phyloP scores from a whole-genome alignment of 1,140 invertebrate species.

The Drosophila triauraria region DNA sequence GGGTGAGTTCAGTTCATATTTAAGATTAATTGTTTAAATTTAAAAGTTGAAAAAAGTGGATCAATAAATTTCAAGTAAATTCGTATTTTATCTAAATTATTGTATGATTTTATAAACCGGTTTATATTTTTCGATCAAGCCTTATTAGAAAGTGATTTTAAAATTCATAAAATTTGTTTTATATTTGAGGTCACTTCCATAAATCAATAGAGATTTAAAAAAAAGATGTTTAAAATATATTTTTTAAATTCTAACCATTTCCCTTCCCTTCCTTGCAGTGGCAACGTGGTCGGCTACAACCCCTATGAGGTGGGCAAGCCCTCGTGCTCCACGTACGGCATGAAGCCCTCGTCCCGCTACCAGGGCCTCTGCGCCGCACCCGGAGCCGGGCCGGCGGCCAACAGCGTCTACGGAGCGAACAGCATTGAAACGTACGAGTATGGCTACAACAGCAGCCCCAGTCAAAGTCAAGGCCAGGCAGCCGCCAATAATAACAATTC shows the following conservation, averaged over 20 bases:
- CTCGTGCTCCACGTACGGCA: slow-evolving; percentile 89
- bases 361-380: slow-evolving; percentile 88
- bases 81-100: neutral
- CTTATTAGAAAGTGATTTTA: slow-evolving; percentile 16
- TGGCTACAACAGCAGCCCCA: slow-evolving; percentile 61
- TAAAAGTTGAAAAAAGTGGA: neutral
- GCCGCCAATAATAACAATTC: slow-evolving; percentile 61
- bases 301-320: slow-evolving; percentile 91
- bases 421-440: slow-evolving; percentile 84
- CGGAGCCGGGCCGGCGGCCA: slow-evolving; percentile 43
- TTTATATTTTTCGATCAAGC: neutral
- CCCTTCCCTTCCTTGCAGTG: slow-evolving; percentile 85
- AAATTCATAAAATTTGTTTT: slow-evolving; percentile 8
- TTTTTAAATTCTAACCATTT: neutral
- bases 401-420: slow-evolving; percentile 68
- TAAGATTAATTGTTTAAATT: slow-evolving; percentile 1
- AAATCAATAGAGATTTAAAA: slow-evolving; percentile 7
- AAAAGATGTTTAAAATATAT: neutral
- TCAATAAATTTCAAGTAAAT: neutral
- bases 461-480: slow-evolving; percentile 24
- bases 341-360: slow-evolving; percentile 90
- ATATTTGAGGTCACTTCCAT: slow-evolving; percentile 10
- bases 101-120: neutral
- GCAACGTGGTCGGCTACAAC: slow-evolving; percentile 90
- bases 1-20: slow-evolving; percentile 86